These are phyloP conservation scores for Sarcophaga caerulescens DNA, from an alignment of 2,888 invertebrate genomes.

Conservation along the genomic window DNA sequence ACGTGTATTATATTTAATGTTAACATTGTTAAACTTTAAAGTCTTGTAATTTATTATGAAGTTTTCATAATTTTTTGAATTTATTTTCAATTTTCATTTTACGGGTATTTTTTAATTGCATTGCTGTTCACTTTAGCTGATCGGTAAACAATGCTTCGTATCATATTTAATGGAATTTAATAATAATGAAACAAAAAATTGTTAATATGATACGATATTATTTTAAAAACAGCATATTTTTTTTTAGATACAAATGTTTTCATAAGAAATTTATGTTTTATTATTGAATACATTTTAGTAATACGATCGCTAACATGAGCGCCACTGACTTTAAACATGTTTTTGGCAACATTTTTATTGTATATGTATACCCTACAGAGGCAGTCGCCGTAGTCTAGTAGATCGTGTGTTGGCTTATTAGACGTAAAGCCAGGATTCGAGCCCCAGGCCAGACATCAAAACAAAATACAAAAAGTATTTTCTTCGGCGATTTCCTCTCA, in stretches of 20 bases:
- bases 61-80: constrained; percentile 1
- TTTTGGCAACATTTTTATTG: not conserved
- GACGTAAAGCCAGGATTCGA: no score
- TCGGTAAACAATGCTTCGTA: not conserved
- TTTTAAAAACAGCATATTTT: not conserved
- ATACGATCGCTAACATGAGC: constrained; percentile 44
- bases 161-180: constrained; percentile 15
- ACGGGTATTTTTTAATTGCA: constrained; percentile 17
- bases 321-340: constrained; percentile 26
- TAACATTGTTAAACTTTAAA: no score
- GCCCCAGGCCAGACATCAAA: no score
- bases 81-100: not conserved
- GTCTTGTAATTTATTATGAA: not conserved
- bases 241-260: constrained; percentile 50
- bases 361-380: not conserved
- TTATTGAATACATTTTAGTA: constrained; percentile 30
- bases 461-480: no score
- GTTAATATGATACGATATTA: not conserved
- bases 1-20: no score
- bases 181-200: not conserved
- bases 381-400: no score
- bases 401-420: no score
- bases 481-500: no score
- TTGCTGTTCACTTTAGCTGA: no score
- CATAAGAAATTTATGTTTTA: constrained; percentile 38